These are phyloP conservation scores for Stegastes partitus DNA, from an alignment of 2,113 vertebrate genomes.

Conservation along the genomic window DNA sequence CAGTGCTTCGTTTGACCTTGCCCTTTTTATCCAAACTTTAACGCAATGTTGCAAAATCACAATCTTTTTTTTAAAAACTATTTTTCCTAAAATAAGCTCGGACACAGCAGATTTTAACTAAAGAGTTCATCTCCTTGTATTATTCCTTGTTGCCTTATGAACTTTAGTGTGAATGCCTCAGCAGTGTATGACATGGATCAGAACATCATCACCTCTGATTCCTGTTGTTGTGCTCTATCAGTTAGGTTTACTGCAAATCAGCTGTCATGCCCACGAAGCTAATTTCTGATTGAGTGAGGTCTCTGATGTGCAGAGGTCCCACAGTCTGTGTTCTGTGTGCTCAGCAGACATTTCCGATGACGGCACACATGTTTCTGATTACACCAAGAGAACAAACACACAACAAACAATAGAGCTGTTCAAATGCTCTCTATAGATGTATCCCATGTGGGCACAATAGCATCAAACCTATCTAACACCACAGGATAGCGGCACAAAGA, in stretches of 20 bases:
- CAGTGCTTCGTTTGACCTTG: slow-evolving; percentile 32
- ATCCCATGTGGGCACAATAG: slow-evolving; percentile 53
- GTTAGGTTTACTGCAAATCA: slow-evolving; percentile 45
- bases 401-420: slow-evolving; percentile 72
- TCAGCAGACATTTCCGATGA: slow-evolving; percentile 53
- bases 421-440: slow-evolving; percentile 48
- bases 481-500: slow-evolving; percentile 40
- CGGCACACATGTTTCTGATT: slow-evolving; percentile 69
- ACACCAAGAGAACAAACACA: slow-evolving; percentile 58
- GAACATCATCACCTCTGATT: slow-evolving; percentile 26
- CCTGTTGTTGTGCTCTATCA: slow-evolving; percentile 37
- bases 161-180: slow-evolving; percentile 34
- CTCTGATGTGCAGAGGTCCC: slow-evolving; percentile 47
- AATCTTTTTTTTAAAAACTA: slow-evolving; percentile 51
- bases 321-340: slow-evolving; percentile 47
- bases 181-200: slow-evolving; percentile 22
- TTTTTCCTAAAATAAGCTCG: slow-evolving; percentile 20
- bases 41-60: slow-evolving; percentile 13
- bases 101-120: slow-evolving; percentile 15
- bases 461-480: slow-evolving; percentile 51
- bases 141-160: slow-evolving; percentile 32
- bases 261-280: slow-evolving; percentile 43
- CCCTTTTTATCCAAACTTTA: slow-evolving; percentile 30
- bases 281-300: slow-evolving; percentile 49
- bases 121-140: slow-evolving; percentile 28